Percentiles rank a stretch among this genome's conserved stretches.
Conservation (phyloP, 2,113 vertebrate species). For the Prietella phreatophila region DNA sequence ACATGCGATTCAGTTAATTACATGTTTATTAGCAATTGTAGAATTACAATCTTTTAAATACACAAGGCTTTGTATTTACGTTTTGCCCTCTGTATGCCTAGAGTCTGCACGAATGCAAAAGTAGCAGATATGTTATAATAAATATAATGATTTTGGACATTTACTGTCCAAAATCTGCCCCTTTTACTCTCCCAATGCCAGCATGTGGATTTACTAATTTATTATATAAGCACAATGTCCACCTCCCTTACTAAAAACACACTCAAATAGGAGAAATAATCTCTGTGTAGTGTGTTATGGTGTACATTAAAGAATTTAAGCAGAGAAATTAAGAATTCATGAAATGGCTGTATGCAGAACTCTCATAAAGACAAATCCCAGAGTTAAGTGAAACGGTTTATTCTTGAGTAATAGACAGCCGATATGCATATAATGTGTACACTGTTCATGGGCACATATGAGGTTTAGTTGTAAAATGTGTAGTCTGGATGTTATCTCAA, state of each 20-base stretch:
- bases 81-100: background rate
- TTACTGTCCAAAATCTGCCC: constrained; percentile 37
- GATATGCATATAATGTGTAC: background rate
- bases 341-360: constrained; percentile 18
- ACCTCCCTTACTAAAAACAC: constrained; percentile 43
- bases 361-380: background rate
- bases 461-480: background rate
- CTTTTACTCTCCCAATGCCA: constrained; percentile 44
- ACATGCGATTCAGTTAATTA: background rate
- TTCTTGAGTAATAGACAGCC: background rate
- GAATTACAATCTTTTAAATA: background rate
- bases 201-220: constrained; percentile 43
- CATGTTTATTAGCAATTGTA: background rate
- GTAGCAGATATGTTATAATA: background rate
- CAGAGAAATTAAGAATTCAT: constrained; percentile 28
- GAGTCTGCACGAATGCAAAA: background rate
- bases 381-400: background rate
- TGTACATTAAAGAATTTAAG: constrained; percentile 23
- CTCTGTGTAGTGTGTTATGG: constrained; percentile 18
- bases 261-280: background rate
- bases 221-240: constrained; percentile 38
- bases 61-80: background rate
- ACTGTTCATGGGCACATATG: background rate
- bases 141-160: too few relatives aligned
- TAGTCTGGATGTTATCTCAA: background rate